Conservation (phyloP, 2,888 invertebrate genomes). For the Meghimatium bilineatum region DNA sequence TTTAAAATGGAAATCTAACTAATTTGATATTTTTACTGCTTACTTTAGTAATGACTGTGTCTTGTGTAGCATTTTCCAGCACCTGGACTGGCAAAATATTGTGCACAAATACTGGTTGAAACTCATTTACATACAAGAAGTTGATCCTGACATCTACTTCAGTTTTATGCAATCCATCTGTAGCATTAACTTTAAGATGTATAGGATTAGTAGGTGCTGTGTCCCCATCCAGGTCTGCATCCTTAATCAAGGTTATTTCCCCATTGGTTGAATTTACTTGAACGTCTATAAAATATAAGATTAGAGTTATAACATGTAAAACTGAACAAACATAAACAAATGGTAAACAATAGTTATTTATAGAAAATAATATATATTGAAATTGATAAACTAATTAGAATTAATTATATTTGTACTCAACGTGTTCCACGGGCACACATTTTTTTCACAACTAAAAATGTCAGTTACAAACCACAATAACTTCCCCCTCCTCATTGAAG, state of each 20-base stretch:
- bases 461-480: no score
- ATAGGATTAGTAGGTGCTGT: not conserved
- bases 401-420: no score
- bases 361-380: not conserved
- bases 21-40: not conserved
- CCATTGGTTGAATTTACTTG: constrained; percentile 18
- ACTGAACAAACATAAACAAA: not conserved
- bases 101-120: constrained; percentile 23
- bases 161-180: constrained; percentile 21
- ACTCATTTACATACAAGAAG: constrained; percentile 46
- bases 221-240: constrained; percentile 33
- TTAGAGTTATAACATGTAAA: not conserved
- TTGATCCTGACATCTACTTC: constrained; percentile 3
- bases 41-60: constrained; percentile 9
- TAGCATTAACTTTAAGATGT: constrained; percentile 41
- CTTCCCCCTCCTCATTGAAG: no score
- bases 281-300: not conserved
- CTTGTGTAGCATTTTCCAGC: constrained; percentile 35
- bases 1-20: not conserved
- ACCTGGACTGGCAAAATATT: not conserved
- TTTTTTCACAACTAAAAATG: no score
- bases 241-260: constrained; percentile 13
- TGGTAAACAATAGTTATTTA: not conserved
- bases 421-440: no score
- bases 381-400: no score